A percentile compares a stretch with the other conserved stretches of the same genome.
Conservation (phyloP, 2,113 vertebrate species). For the Zosterops hypoxanthus region DNA sequence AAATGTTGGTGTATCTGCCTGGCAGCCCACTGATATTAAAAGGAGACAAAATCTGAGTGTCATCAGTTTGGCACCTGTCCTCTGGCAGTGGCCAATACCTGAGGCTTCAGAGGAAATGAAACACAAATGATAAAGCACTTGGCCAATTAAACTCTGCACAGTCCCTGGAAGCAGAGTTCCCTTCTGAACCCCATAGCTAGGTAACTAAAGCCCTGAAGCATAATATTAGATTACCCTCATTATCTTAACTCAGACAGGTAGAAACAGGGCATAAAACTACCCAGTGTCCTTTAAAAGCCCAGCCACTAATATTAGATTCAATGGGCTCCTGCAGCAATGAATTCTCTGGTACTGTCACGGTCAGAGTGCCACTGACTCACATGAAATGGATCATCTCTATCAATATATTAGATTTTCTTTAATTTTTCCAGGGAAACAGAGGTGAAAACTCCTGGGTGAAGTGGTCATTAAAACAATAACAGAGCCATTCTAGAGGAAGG, state of each 20-base stretch:
- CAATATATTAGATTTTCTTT: conserved; percentile 21
- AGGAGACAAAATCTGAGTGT: conserved; percentile 8
- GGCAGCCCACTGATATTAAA: neutral
- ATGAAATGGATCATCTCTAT: conserved; percentile 17
- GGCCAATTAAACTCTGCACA: conserved; percentile 48
- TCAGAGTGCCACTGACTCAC: neutral
- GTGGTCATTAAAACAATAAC: neutral
- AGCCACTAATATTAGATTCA: neutral
- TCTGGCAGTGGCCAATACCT: neutral
- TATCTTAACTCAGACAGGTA: conserved; percentile 40
- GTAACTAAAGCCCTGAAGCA: conserved; percentile 40
- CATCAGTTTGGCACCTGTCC: conserved; percentile 24
- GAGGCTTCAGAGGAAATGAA: conserved; percentile 13
- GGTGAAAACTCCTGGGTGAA: neutral
- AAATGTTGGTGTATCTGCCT: neutral
- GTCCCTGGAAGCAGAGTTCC: neutral
- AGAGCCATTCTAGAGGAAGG: neutral
- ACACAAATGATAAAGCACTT: neutral
- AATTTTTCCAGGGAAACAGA: conserved; percentile 28
- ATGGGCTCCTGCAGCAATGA: conserved; percentile 1
- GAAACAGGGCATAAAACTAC: conserved; percentile 9
- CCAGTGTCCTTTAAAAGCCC: neutral
- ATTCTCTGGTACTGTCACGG: neutral
- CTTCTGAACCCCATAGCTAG: neutral
- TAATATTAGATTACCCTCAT: conserved; percentile 44